These are phyloP conservation scores for Acleris cristana DNA, from an alignment of 2,888 invertebrate genomes.

Conservation along the genomic window DNA sequence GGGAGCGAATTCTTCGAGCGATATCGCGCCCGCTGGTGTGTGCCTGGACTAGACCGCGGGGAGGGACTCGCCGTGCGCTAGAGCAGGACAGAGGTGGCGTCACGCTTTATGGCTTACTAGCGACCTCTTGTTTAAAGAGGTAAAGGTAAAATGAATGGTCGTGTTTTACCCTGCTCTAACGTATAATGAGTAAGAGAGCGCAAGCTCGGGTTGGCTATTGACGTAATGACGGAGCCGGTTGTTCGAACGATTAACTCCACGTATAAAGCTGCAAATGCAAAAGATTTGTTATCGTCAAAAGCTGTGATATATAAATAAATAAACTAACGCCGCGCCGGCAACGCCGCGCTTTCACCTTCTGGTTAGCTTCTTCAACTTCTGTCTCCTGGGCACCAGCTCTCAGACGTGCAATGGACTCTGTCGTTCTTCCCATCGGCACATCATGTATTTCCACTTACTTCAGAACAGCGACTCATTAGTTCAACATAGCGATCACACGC, in stretches of 20 bases:
- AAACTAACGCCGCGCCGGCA: slow-evolving; percentile 68
- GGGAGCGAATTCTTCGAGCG: slow-evolving; percentile 79
- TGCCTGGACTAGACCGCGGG: neutral
- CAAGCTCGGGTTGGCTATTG: neutral
- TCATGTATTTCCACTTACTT: slow-evolving; percentile 71
- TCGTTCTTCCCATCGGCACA: slow-evolving; percentile 63
- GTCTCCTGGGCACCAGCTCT: slow-evolving; percentile 13
- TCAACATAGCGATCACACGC: slow-evolving; percentile 39
- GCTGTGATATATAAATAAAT: slow-evolving; percentile 82
- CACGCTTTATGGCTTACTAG: too few species aligned
- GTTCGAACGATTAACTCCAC: slow-evolving; percentile 80
- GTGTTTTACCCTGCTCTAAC: neutral
- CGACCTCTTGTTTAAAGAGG: too few species aligned
- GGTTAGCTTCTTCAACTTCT: slow-evolving; percentile 61
- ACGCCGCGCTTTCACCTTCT: slow-evolving; percentile 60
- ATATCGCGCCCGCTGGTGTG: slow-evolving; percentile 48
- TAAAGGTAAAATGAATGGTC: neutral
- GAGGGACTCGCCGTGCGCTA: neutral
- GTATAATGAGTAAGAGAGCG: neutral
- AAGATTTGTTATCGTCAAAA: slow-evolving; percentile 84
- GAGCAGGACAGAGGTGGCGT: neutral
- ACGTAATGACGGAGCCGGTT: slow-evolving; percentile 56
- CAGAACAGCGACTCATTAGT: slow-evolving; percentile 44
- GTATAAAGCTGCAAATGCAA: slow-evolving; percentile 81
- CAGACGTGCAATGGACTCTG: slow-evolving; percentile 35